Conservation (phyloP, 92 coral and sea anemone genomes). For the Epizoanthus rinbou region DNA sequence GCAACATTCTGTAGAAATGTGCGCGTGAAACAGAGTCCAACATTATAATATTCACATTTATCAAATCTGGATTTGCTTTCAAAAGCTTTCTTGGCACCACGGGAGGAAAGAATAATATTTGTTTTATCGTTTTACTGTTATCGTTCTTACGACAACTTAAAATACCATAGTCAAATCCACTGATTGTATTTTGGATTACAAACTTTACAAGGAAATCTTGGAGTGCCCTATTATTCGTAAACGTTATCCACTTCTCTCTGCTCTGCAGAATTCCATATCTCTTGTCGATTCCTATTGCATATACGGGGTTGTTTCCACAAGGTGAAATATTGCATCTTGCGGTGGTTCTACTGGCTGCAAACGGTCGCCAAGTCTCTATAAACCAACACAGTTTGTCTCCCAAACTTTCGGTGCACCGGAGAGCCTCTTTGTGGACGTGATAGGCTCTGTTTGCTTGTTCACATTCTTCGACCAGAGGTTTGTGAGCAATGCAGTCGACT, state of each 20-base stretch:
- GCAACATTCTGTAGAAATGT: slow-evolving; percentile 87
- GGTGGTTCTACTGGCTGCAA: slow-evolving; percentile 43
- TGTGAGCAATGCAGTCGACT: slow-evolving; percentile 57
- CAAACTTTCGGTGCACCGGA: slow-evolving; percentile 53
- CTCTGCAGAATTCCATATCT: slow-evolving; percentile 68
- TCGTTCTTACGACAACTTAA: slow-evolving; percentile 62
- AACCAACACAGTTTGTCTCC: slow-evolving; percentile 53
- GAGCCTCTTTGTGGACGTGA: slow-evolving; percentile 52
- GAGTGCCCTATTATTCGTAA: slow-evolving; percentile 50
- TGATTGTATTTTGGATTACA: slow-evolving; percentile 52
- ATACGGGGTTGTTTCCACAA: slow-evolving; percentile 68
- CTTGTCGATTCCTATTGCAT: slow-evolving; percentile 70
- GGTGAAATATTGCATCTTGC: slow-evolving; percentile 68
- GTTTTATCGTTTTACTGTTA: slow-evolving; percentile 52
- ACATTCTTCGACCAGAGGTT: slow-evolving; percentile 58
- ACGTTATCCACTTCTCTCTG: slow-evolving; percentile 33
- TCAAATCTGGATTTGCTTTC: slow-evolving; percentile 34
- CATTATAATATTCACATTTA: slow-evolving; percentile 72
- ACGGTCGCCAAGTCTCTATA: slow-evolving; percentile 59
- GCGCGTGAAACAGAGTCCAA: slow-evolving; percentile 85
- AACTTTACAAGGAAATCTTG: slow-evolving; percentile 57
- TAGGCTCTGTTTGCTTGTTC: slow-evolving; percentile 72
- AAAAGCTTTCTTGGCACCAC: slow-evolving; percentile 41
- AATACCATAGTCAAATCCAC: slow-evolving; percentile 76
- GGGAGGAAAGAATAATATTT: slow-evolving; percentile 76